These are phyloP conservation scores for Botia almorhae DNA, from an alignment of 2,797 vertebrate species.

Conservation along the genomic window DNA sequence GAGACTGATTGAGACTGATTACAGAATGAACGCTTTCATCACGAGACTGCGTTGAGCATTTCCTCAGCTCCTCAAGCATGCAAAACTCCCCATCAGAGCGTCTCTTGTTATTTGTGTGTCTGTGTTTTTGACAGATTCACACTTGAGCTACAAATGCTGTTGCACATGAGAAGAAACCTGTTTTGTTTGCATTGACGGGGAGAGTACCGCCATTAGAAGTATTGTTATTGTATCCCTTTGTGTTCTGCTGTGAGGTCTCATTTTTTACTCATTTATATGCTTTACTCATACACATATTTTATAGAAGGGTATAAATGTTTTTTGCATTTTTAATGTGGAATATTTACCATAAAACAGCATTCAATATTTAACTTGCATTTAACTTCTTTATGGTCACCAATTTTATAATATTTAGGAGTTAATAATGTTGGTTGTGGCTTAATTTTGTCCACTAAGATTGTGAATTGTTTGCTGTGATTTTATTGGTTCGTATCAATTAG, in stretches of 20 bases:
- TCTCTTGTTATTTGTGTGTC: neutral
- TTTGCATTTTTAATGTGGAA: too few species aligned
- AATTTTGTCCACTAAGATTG: too few species aligned
- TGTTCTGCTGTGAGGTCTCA: neutral
- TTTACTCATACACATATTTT: too few species aligned
- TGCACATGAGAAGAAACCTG: neutral
- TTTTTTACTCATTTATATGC: too few species aligned
- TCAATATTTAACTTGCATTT: too few species aligned
- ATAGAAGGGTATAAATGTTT: neutral
- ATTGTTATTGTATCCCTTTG: neutral
- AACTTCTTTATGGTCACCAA: too few species aligned
- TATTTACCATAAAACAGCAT: too few species aligned
- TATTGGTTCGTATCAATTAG: too few species aligned
- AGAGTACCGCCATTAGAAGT: neutral
- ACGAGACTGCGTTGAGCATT: constrained; percentile 38
- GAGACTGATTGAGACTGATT: constrained; percentile 47
- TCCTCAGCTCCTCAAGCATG: constrained; percentile 13
- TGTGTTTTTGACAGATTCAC: neutral
- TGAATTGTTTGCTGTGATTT: too few species aligned
- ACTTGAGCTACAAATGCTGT: neutral
- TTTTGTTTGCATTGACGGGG: neutral
- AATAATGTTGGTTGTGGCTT: too few species aligned
- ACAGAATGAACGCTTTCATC: constrained; percentile 59
- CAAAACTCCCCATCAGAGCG: constrained; percentile 5
- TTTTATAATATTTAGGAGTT: too few species aligned